These are phyloP conservation scores for Petrolisthes cinctipes DNA, from an alignment of 2,888 invertebrate species.

Conservation along the genomic window DNA sequence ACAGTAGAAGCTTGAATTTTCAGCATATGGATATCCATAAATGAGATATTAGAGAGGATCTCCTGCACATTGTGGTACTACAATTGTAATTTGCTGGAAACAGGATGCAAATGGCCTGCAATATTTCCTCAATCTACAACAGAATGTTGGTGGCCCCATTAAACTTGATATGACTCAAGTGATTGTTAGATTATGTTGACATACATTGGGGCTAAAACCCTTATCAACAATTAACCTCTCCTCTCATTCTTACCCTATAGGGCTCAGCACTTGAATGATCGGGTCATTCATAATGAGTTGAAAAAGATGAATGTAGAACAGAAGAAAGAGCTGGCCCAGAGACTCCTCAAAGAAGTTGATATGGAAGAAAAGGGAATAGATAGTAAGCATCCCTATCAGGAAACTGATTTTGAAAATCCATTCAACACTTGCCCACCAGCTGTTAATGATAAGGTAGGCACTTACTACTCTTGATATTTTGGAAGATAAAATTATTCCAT, in stretches of 20 bases:
- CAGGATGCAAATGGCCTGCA: too few relatives aligned
- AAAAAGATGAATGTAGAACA: constrained; percentile 58
- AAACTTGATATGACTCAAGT: too few relatives aligned
- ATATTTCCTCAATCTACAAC: too few relatives aligned
- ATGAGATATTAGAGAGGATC: too few relatives aligned
- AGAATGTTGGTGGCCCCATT: too few relatives aligned
- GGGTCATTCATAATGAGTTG: constrained; percentile 58
- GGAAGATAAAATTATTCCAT: neutral
- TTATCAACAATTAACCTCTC: too few relatives aligned
- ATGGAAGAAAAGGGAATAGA: constrained; percentile 25
- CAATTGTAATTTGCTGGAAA: too few relatives aligned
- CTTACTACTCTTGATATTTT: neutral
- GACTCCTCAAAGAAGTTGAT: constrained; percentile 51
- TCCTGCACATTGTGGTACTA: too few relatives aligned
- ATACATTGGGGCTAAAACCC: too few relatives aligned
- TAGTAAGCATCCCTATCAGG: constrained; percentile 50
- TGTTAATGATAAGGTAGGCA: constrained; percentile 35
- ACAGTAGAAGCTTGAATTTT: too few relatives aligned
- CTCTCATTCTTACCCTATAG: constrained; percentile 16
- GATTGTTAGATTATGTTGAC: too few relatives aligned
- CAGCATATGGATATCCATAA: too few relatives aligned
- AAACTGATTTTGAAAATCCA: constrained; percentile 63
- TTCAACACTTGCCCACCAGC: constrained; percentile 60
- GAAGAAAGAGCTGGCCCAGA: constrained; percentile 53
- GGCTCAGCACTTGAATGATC: constrained; percentile 48